Evolutionary conservation across 2,797 vertebrate species (phyloP), one percentile per base, ranked within the genome.

Genomic region (Chaenodraco wilsoni): DNA sequence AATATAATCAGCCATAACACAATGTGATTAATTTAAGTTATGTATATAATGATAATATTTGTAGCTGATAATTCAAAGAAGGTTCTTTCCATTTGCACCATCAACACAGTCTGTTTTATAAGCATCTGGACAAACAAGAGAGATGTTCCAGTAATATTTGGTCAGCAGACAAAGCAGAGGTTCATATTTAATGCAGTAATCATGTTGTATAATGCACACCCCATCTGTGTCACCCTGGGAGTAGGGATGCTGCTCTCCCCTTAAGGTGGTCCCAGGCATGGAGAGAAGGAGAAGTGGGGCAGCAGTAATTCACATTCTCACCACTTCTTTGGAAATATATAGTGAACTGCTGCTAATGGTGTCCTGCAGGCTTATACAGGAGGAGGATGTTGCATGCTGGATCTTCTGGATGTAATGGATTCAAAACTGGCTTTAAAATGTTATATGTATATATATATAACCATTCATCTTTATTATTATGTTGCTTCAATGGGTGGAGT

Each of bases 271-370:
- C 69, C 75, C 72, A 74, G 77, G 64, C 65, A n/a, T 21, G 62
- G 21, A 72, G 67, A 67, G 23, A 23, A 75, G 78, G 57, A 56
- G 86, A 91, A 92, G 71, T 88, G 82, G 89, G 83, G 87, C 88
- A 82, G 88, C 87, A 85, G 76, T 89, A 87, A 91, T 89, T 84
- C 67, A 63, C 69, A 80, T 89, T 87, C 83, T 84, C 78, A 72
- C 52, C 80, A 76, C 73, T 62, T 85, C 83, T 80, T 69, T 87
- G 76, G 58, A 80, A 82, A 75, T 50, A 65, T 19, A 81, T n/a
- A 50, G 67, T 84, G 60, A 16, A 1, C 45, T 40, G 65, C 79
- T 63, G 62, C 72, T 87, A 81, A 87, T 83, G 79, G 69, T 16
- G 58, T 71, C 84, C 76, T 61, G 40, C 3, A 75, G 81, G 73